These are phyloP conservation scores for Acanthiza pusilla DNA, from an alignment of 2,797 vertebrate genomes.

Conservation along the genomic window DNA sequence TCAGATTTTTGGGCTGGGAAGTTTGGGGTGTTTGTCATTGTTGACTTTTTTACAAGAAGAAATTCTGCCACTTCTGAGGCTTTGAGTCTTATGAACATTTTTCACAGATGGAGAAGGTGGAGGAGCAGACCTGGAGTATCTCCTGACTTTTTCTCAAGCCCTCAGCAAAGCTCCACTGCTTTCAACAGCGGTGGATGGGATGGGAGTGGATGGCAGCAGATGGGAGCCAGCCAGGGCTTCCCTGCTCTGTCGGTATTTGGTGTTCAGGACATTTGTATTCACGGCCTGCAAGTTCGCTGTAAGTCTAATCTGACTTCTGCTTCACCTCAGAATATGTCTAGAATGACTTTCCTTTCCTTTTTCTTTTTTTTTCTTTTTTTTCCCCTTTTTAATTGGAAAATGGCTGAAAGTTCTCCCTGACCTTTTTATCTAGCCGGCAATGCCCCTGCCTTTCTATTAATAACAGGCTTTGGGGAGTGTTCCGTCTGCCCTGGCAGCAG, in stretches of 20 bases:
- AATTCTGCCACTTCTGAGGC: not conserved
- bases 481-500: slow-evolving; percentile 5
- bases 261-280: not conserved
- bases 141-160: not conserved
- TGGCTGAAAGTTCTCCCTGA: slow-evolving; percentile 3
- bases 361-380: not conserved
- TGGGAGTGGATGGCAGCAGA: not conserved
- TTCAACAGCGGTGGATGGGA: not conserved
- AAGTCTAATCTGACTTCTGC: not conserved
- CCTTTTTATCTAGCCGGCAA: slow-evolving; percentile 10
- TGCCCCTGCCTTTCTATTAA: slow-evolving; percentile 41
- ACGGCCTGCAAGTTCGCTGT: not conserved
- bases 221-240: not conserved
- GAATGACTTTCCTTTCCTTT: not conserved
- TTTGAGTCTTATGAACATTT: not conserved
- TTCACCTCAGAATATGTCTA: not conserved
- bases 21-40: not conserved
- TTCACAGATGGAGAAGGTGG: not conserved
- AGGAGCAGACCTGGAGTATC: not conserved
- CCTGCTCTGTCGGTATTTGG: not conserved
- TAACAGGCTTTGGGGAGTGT: slow-evolving; percentile 13
- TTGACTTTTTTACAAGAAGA: not conserved
- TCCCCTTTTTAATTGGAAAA: not conserved
- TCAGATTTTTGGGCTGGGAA: not conserved
- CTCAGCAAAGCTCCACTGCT: not conserved